Evolutionary conservation across 1,140 invertebrate species (phyloP), one percentile per base, ranked within the genome.

Genomic region (Choristoneura fumiferana): DNA sequence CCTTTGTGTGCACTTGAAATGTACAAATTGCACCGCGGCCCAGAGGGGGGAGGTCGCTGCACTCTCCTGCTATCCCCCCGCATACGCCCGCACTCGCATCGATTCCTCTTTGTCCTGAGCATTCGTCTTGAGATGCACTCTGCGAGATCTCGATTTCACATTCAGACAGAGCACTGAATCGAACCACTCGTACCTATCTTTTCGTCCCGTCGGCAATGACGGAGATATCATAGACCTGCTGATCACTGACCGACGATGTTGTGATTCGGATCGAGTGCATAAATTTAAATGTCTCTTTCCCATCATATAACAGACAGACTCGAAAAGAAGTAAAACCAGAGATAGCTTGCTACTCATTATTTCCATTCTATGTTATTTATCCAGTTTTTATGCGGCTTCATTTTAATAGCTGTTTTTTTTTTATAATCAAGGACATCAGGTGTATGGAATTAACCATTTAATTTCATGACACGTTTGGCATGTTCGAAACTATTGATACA

Each of bases 1-100:
- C 76, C 81, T 88, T 88, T 88, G 83, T 85, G 78, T 84, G 83
- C 79, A 85, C 79, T 88, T 86, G 85, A 88, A 86, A 88, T 85
- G 83, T 84, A 88, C 85, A 88, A 88, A 87, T 88, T 88, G 82
- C 85, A 85, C 74, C 76, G 78, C 74, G 76, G 69, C 67, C 68
- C 66, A 56, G 60, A 63, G 68, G 71, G 69, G 72, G 76, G 74
- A 79, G 81, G 81, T 79, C 81, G 78, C 55, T 83, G 81, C 78
- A 82, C 79, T 81, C 72, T 64, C 66, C 71, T 67, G 69, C 73
- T 45, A 54, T 62, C 62, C 75, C 67, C 75, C 67, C 67, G 67
- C 69, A 60, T 18, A 3, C 74, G 68, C 74, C 58, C 34, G 73
- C 77, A 65, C 68, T 74, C 74, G 76, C 81, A 85, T 86, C 81